These are phyloP conservation scores for Siniperca chuatsi DNA, from an alignment of 2,113 vertebrate genomes.

Conservation along the genomic window DNA sequence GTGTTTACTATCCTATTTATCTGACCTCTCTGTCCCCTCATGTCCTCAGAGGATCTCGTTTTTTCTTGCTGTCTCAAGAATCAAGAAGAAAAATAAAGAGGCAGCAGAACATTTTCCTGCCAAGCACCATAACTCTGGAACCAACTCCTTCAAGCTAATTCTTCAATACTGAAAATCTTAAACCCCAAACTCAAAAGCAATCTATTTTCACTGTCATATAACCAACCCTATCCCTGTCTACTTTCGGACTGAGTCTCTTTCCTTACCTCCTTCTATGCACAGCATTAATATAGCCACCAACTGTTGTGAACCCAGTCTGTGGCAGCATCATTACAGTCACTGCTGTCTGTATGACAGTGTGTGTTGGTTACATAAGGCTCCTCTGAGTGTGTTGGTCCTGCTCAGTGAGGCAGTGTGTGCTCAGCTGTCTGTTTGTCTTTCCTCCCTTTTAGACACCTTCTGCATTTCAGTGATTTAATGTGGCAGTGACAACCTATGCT, in stretches of 20 bases:
- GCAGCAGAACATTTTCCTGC: constrained; percentile 36
- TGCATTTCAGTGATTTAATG: constrained; percentile 38
- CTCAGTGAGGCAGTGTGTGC: constrained; percentile 39
- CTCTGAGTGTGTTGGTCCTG: constrained; percentile 41
- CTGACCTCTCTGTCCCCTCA: constrained; percentile 34
- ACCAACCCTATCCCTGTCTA: constrained; percentile 20
- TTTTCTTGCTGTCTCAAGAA: constrained; percentile 40
- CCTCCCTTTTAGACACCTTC: constrained; percentile 35
- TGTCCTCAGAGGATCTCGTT: constrained; percentile 29
- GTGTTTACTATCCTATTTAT: constrained; percentile 23
- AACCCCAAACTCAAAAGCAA: constrained; percentile 40
- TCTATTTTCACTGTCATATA: constrained; percentile 41
- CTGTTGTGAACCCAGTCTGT: constrained; percentile 27
- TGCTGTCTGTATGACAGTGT: constrained; percentile 43
- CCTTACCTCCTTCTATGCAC: constrained; percentile 21
- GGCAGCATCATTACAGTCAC: constrained; percentile 60
- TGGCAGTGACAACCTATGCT: not conserved
- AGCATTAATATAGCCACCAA: constrained; percentile 41
- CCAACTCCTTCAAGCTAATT: constrained; percentile 40
- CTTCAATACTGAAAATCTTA: constrained; percentile 48
- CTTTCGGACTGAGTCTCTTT: constrained; percentile 32
- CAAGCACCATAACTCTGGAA: constrained; percentile 42
- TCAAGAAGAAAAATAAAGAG: constrained; percentile 40
- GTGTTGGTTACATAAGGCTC: constrained; percentile 60
- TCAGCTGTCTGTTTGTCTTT: constrained; percentile 52